A percentile compares a stretch with the other conserved stretches of the same genome.
These are phyloP conservation scores for Dipus sagitta DNA, from an alignment of 2,797 vertebrate species.

Conservation along the genomic window DNA sequence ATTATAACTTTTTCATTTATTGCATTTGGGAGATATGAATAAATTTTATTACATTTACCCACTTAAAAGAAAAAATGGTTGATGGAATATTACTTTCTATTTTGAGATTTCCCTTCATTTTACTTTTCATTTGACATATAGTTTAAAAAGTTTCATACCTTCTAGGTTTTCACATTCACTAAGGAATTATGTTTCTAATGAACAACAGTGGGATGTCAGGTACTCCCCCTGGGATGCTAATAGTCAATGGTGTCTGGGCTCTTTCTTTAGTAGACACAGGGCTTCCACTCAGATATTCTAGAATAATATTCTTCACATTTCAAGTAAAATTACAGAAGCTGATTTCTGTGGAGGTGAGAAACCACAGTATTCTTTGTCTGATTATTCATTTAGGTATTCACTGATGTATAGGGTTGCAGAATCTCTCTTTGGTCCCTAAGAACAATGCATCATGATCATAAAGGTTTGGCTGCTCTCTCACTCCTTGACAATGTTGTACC, in stretches of 20 bases:
- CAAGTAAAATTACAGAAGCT: constrained; percentile 1
- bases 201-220: neutral
- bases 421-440: neutral
- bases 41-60: neutral
- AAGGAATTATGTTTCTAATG: neutral
- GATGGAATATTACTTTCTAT: constrained; percentile 13
- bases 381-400: constrained; percentile 41
- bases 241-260: neutral
- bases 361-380: neutral
- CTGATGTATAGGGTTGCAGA: constrained; percentile 55
- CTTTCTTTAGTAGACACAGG: neutral
- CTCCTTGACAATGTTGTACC: constrained; percentile 13
- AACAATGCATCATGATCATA: constrained; percentile 47
- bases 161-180: neutral
- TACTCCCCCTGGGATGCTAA: neutral
- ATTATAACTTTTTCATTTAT: constrained; percentile 32
- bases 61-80: constrained; percentile 27
- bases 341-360: constrained; percentile 55
- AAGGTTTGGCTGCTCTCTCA: constrained; percentile 29
- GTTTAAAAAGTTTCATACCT: neutral
- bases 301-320: constrained; percentile 47
- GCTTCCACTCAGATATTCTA: constrained; percentile 13
- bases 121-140: neutral
- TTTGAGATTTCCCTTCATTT: neutral
- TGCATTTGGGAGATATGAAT: neutral